Evolutionary conservation across 2,113 vertebrate genomes (phyloP).

Genomic region (Hypanus sabinus): DNA sequence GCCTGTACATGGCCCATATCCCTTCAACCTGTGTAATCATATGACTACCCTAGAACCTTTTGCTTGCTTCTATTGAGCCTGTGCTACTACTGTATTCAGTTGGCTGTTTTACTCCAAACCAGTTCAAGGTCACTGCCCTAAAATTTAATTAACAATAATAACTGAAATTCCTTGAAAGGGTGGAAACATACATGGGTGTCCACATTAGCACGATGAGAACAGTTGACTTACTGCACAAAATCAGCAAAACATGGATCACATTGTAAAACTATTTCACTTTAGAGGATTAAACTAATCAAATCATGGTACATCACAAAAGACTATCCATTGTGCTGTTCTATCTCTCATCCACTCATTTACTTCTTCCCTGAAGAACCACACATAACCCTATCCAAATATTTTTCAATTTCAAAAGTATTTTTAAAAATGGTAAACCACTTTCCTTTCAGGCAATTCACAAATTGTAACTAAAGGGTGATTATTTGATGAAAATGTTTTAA

Average conservation of each 20-base stretch:
- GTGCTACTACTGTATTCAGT: too few species aligned
- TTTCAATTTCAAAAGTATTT: too few species aligned
- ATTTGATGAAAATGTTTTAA: neutral
- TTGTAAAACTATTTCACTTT: neutral
- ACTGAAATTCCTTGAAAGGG: neutral
- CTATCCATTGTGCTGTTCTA: neutral
- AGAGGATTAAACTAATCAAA: neutral
- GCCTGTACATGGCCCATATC: too few species aligned
- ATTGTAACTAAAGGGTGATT: neutral
- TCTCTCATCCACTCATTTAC: too few species aligned
- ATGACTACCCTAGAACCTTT: too few species aligned
- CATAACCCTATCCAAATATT: too few species aligned
- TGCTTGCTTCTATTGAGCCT: too few species aligned
- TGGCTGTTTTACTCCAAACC: neutral
- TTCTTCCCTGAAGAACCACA: too few species aligned
- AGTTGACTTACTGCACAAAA: neutral
- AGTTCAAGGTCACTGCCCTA: neutral
- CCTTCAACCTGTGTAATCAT: too few species aligned
- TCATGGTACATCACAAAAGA: neutral
- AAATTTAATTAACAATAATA: neutral
- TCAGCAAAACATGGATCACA: neutral
- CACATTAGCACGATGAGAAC: neutral
- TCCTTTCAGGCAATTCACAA: neutral
- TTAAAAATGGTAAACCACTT: too few species aligned
- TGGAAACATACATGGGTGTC: neutral